Evolutionary conservation across 2,888 invertebrate species (phyloP), one percentile per base, ranked within the genome.

Genomic region (Papilio protenor): DNA sequence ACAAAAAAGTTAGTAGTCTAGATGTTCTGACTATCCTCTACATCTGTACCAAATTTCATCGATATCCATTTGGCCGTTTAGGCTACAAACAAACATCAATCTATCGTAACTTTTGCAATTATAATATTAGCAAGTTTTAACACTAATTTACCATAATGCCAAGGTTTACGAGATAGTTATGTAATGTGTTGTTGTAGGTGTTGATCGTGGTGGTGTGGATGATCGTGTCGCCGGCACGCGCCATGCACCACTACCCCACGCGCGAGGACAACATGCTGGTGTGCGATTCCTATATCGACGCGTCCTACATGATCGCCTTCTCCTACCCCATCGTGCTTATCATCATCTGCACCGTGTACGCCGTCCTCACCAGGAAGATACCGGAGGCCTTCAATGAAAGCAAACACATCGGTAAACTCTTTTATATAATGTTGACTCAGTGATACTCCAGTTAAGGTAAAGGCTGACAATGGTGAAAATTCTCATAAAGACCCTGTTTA

Each of bases 381-480:
- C 99, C 99, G 0, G 99, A 99, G 91, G 99, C 99, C 59, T 99
- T 99, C 92, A 99, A 99, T 92, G 99, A 99, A 94, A 98, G 98
- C 85, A 99, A 99, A 93, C 98, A 99, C 93, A 99, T 99, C 84
- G 99, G 99, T 96, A 85, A 95, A 96, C 90, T 47, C 23, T 40
- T n/a, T 64, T 33, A 61, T 5, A 27, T 40, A 33, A 66, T 18
- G 16, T 33, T 33, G 59, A 14, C 4, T 52, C 12, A 11, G 12
- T 47, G 47, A 12, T 1, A 12, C 11, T 12, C 11, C 47, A 47
- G 47, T 47, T 47, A 5, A 47, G 5, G 47, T 8, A n/a, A n/a
- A n/a, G n/a, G n/a, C n/a, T n/a, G n/a, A n/a, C n/a, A n/a, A n/a
- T n/a, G n/a, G 12, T 49, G 12, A 12, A 8, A 11, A 12, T 49